Evolutionary conservation across 2,888 invertebrate genomes (phyloP).

Genomic region (Chrysina gloriosa): DNA sequence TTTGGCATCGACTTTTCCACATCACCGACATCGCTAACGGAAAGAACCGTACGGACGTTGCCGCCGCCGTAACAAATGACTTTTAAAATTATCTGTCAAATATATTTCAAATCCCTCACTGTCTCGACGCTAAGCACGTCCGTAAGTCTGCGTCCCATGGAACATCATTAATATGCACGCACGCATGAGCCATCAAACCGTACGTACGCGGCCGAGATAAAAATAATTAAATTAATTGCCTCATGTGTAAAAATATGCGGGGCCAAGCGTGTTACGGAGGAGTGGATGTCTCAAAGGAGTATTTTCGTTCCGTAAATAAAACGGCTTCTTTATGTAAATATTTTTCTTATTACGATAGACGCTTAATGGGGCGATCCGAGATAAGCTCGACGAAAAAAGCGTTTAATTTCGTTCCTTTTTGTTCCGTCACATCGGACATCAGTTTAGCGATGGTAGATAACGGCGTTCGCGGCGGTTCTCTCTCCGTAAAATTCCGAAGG

Average conservation of each 20-base stretch:
- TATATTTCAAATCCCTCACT: constrained; percentile 41
- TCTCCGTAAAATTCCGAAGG: background rate
- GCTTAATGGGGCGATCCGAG: constrained; percentile 33
- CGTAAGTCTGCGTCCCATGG: constrained; percentile 21
- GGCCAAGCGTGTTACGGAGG: constrained; percentile 23
- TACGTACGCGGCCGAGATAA: constrained; percentile 32
- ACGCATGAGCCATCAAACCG: constrained; percentile 38
- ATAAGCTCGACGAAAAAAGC: constrained; percentile 15
- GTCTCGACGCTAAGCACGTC: constrained; percentile 37
- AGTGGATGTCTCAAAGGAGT: constrained; percentile 22
- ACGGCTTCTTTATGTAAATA: constrained; percentile 36
- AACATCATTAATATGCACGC: constrained; percentile 41
- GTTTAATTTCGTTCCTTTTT: constrained; percentile 16
- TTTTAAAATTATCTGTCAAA: constrained; percentile 43
- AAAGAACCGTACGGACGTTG: constrained; percentile 3
- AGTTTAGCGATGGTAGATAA: constrained; percentile 18
- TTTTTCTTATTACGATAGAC: constrained; percentile 39
- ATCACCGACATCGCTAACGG: background rate
- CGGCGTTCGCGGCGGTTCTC: background rate
- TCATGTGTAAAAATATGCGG: constrained; percentile 44
- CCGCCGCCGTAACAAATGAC: constrained; percentile 40
- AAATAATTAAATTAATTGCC: constrained; percentile 45
- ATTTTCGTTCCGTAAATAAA: constrained; percentile 38
- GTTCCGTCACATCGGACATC: background rate
- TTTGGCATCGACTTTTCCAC: constrained; percentile 6